Conservation (phyloP, 2,797 vertebrate species). For the Enteromius argenteus region DNA sequence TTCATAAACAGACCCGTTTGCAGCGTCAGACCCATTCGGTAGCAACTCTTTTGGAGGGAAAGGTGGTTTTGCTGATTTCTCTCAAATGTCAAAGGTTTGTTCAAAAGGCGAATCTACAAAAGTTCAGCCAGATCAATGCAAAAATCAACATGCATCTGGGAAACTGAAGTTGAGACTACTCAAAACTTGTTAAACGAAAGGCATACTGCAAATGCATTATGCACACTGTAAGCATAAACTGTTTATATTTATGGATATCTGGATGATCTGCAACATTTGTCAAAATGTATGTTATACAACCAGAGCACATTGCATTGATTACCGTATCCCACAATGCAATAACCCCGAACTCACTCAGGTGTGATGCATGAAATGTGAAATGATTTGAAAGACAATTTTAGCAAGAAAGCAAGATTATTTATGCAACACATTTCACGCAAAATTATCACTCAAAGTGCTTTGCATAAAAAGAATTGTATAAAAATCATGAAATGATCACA, state of each 20-base stretch:
- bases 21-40: conserved; percentile 87
- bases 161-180: background rate
- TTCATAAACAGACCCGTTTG: conserved; percentile 86
- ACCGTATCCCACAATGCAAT: conserved; percentile 6
- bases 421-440: background rate
- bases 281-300: background rate
- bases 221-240: background rate
- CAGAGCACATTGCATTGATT: background rate
- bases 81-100: conserved; percentile 96
- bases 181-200: background rate
- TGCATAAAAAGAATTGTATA: no score
- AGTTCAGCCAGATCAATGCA: background rate
- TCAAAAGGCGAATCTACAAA: background rate
- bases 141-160: background rate
- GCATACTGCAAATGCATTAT: background rate
- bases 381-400: background rate
- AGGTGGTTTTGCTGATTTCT: conserved; percentile 95
- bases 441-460: background rate
- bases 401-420: background rate
- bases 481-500: background rate
- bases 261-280: background rate
- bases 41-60: conserved; percentile 83
- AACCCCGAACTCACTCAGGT: background rate
- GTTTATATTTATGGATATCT: background rate
- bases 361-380: background rate